These are phyloP conservation scores for Furnarius figulus DNA, from an alignment of 2,113 vertebrate species.

Conservation along the genomic window DNA sequence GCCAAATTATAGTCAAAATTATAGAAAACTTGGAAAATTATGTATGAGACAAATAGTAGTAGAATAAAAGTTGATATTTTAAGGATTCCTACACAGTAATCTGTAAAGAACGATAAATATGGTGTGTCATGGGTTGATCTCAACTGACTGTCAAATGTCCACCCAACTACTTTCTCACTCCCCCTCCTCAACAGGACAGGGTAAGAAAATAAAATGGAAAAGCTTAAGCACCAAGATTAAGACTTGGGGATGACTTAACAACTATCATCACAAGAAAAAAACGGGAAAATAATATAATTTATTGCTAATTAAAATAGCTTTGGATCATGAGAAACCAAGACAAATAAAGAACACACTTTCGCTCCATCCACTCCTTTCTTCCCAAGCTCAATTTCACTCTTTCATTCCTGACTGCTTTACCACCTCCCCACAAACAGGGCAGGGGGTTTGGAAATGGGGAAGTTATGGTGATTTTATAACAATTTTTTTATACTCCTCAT, in stretches of 20 bases:
- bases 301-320: neutral
- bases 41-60: neutral
- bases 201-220: neutral
- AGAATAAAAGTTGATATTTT: neutral
- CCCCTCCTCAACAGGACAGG: neutral
- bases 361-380: neutral
- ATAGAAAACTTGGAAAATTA: neutral
- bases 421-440: accelerated
- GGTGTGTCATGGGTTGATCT: neutral
- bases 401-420: neutral
- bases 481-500: neutral
- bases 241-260: neutral
- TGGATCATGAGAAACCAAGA: neutral
- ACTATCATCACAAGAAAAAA: neutral
- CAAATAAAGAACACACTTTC: neutral
- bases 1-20: neutral
- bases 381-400: neutral
- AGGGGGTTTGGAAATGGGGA: accelerated
- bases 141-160: neutral
- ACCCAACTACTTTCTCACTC: neutral
- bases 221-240: neutral
- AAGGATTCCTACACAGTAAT: neutral
- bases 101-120: neutral
- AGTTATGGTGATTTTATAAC: accelerated
- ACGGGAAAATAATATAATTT: neutral